phyloP scores from a whole-genome alignment of 1,140 invertebrate species.

The Heliconius himera region DNA sequence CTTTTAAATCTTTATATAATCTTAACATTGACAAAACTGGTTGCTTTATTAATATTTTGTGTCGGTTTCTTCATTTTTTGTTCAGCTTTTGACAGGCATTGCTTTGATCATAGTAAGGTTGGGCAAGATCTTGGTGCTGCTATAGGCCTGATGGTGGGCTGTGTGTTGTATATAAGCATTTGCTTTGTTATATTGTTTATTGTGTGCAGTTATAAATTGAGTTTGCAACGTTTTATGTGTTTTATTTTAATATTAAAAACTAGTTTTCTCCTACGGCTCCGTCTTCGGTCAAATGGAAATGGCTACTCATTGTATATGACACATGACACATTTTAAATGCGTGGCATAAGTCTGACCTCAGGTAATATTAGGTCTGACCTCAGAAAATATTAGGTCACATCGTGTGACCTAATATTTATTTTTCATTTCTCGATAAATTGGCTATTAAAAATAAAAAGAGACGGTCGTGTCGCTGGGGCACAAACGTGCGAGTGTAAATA shows the following conservation, averaged over 20 bases:
- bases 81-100: conserved; percentile 1
- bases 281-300: too few relatives aligned
- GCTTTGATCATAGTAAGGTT: conserved; percentile 1
- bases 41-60: neutral
- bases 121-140: neutral
- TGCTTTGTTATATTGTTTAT: neutral
- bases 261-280: too few relatives aligned
- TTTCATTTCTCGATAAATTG: too few relatives aligned
- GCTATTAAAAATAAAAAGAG: too few relatives aligned
- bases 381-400: too few relatives aligned
- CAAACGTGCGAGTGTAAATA: too few relatives aligned
- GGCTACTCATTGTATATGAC: too few relatives aligned
- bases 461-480: too few relatives aligned
- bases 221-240: conserved; percentile 10
- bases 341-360: too few relatives aligned
- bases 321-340: too few relatives aligned
- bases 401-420: too few relatives aligned
- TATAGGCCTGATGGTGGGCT: neutral
- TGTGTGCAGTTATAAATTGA: conserved; percentile 15
- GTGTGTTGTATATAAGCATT: conserved; percentile 5
- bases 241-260: neutral
- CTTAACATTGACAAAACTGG: neutral
- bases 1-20: neutral
- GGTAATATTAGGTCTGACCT: too few relatives aligned
- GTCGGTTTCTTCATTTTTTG: conserved; percentile 1